Conservation (phyloP, 1,140 invertebrate genomes). For the Orchesella cincta region DNA sequence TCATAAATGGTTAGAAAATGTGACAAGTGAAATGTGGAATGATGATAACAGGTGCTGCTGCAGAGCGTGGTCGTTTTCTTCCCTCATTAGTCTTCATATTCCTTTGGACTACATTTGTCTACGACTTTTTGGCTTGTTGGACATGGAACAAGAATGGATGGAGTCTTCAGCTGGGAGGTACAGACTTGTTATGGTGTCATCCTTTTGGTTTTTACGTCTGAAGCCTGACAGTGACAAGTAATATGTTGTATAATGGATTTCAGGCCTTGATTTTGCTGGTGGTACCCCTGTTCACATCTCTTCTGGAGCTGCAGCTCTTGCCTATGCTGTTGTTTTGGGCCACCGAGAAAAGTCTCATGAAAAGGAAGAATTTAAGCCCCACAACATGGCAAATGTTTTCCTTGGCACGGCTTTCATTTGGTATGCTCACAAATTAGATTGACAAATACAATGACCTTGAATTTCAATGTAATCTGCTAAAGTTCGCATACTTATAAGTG, state of each 20-base stretch:
- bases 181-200: background rate
- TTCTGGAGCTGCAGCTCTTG: constrained; percentile 44
- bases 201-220: too few relatives aligned
- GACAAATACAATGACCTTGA: background rate
- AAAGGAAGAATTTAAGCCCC: constrained; percentile 42
- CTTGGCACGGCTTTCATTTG: constrained; percentile 48
- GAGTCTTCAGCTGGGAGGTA: constrained; percentile 28
- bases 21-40: background rate
- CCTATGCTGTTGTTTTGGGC: constrained; percentile 49
- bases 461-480: too few relatives aligned
- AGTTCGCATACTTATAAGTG: background rate
- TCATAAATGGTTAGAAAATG: background rate
- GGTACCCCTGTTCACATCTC: constrained; percentile 45
- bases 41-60: constrained; percentile 26
- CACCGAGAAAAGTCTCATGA: constrained; percentile 33
- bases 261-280: constrained; percentile 48
- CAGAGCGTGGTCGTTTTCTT: constrained; percentile 48
- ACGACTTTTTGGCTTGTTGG: constrained; percentile 47
- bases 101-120: constrained; percentile 48
- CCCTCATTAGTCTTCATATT: constrained; percentile 48
- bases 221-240: constrained; percentile 2
- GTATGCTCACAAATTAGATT: constrained; percentile 48
- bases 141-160: constrained; percentile 44
- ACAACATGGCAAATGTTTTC: constrained; percentile 50
- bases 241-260: background rate